Evolutionary conservation across 2,888 invertebrate species (phyloP).

Genomic region (Axea sp.): DNA sequence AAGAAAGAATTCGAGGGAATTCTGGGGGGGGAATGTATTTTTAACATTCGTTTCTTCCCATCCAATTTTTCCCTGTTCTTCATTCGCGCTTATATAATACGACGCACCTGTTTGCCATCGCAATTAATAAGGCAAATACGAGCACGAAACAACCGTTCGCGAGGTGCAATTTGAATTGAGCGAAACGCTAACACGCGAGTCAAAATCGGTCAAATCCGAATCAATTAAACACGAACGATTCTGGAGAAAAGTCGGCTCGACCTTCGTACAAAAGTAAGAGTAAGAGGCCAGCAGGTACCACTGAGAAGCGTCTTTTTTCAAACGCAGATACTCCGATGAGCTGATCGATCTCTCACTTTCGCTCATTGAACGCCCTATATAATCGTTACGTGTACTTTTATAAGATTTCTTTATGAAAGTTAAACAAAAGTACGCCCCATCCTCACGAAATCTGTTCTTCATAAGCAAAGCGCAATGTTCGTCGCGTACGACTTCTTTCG

Average conservation of each 20-base stretch:
- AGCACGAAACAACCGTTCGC: not conserved
- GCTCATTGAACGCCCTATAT: constrained; percentile 48
- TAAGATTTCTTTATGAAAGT: constrained; percentile 47
- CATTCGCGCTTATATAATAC: too few species aligned
- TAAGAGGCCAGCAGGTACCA: constrained; percentile 28
- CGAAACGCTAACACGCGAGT: not conserved
- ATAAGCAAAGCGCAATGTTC: not conserved
- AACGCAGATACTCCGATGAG: constrained; percentile 28
- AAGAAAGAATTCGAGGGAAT: too few species aligned
- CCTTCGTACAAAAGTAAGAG: constrained; percentile 43
- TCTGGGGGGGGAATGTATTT: too few species aligned
- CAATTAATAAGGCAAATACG: not conserved
- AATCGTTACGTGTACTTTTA: constrained; percentile 30
- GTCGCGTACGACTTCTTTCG: not conserved
- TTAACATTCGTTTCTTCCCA: too few species aligned
- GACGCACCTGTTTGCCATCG: too few species aligned
- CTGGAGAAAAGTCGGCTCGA: constrained; percentile 28
- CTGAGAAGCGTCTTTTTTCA: constrained; percentile 37
- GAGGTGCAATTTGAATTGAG: not conserved
- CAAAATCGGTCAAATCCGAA: constrained; percentile 11
- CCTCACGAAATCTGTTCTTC: too few species aligned
- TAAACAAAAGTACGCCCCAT: constrained; percentile 30
- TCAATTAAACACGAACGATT: constrained; percentile 19
- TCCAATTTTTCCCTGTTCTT: too few species aligned
- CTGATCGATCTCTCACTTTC: constrained; percentile 48